Evolutionary conservation across 2,888 invertebrate genomes (phyloP).

Genomic region (Oeneis ivallda): DNA sequence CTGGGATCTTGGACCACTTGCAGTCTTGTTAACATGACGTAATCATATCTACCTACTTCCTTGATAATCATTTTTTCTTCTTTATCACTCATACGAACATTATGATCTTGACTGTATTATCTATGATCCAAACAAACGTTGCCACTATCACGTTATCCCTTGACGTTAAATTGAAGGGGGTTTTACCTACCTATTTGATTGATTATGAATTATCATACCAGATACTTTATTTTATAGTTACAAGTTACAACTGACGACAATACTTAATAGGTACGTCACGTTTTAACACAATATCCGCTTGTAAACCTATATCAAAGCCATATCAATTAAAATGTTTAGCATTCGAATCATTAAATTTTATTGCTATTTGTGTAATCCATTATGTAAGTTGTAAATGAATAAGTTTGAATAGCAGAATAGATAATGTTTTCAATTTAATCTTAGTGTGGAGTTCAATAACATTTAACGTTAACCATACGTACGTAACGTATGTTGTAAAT

Average conservation of each 20-base stretch:
- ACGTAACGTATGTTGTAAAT: no score
- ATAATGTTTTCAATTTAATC: neutral
- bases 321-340: neutral
- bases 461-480: no score
- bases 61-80: no score
- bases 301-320: neutral
- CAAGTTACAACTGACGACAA: slow-evolving; percentile 8
- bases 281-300: neutral
- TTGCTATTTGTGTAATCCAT: no score
- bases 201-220: neutral
- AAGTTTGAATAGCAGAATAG: neutral
- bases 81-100: no score
- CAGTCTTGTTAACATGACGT: no score
- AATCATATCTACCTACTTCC: no score
- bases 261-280: neutral
- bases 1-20: no score
- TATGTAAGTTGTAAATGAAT: no score
- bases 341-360: no score
- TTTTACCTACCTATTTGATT: neutral
- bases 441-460: neutral
- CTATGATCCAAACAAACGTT: no score
- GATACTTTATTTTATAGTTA: neutral
- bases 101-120: no score
- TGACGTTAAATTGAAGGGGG: slow-evolving; percentile 4
- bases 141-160: neutral